These are phyloP conservation scores for Lucilia sericata DNA, from an alignment of 1,140 invertebrate species.

Conservation along the genomic window DNA sequence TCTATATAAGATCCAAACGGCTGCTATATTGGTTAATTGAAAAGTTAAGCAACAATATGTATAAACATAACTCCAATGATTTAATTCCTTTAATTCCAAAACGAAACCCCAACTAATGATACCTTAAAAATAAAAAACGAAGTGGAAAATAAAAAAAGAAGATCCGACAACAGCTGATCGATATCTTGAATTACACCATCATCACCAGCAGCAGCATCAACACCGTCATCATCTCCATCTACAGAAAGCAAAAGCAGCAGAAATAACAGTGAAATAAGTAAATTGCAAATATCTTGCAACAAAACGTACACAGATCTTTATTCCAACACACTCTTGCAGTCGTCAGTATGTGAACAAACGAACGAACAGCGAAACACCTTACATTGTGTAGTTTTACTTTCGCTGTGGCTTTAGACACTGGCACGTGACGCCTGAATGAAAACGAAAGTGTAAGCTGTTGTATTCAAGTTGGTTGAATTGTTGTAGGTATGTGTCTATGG, in stretches of 20 bases:
- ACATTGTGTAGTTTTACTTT: slow-evolving; percentile 36
- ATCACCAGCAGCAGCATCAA: not conserved
- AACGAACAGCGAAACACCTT: slow-evolving; percentile 5
- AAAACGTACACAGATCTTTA: not conserved
- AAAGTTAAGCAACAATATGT: too few relatives aligned
- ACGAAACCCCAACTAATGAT: not conserved
- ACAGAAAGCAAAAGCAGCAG: not conserved
- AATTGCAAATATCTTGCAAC: slow-evolving; percentile 19
- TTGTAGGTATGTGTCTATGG: too few relatives aligned
- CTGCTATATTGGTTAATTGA: too few relatives aligned
- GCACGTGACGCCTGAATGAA: slow-evolving; percentile 57
- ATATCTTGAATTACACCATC: slow-evolving; percentile 54
- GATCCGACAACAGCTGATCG: slow-evolving; percentile 57
- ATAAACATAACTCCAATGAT: not conserved
- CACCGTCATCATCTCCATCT: not conserved
- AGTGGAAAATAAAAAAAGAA: not conserved
- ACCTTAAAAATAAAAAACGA: not conserved
- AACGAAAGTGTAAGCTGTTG: slow-evolving; percentile 58
- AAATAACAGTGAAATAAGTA: slow-evolving; percentile 3
- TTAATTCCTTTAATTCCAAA: not conserved
- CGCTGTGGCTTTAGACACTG: slow-evolving; percentile 38
- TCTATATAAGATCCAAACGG: too few relatives aligned
- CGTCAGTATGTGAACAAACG: not conserved
- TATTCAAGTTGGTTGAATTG: slow-evolving; percentile 35
- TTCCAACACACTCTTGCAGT: not conserved